Conservation (phyloP, 2,888 invertebrate genomes). For the Drosophila putrida region DNA sequence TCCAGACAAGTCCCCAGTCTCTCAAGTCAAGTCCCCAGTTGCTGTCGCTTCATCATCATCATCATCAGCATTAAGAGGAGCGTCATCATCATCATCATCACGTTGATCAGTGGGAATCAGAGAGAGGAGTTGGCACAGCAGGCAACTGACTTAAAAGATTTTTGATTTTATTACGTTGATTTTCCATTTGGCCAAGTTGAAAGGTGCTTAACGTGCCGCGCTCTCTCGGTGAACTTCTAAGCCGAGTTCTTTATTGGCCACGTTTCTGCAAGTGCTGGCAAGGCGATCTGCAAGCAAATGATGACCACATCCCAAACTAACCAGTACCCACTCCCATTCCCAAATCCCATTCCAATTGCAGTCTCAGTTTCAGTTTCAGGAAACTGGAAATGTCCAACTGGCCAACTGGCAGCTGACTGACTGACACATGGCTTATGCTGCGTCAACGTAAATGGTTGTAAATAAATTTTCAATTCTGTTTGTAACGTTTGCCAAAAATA, state of each 20-base stretch:
- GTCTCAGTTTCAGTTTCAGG: conserved; percentile 4
- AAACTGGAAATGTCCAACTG: conserved; percentile 7
- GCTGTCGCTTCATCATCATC: conserved; percentile 28
- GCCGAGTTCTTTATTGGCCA: conserved; percentile 73
- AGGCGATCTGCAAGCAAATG: conserved; percentile 42
- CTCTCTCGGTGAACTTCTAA: conserved; percentile 59
- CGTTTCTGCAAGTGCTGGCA: conserved; percentile 53
- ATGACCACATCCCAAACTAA: conserved; percentile 43
- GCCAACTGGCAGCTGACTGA: conserved; percentile 40
- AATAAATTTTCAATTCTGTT: conserved; percentile 82
- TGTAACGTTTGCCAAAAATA: conserved; percentile 70
- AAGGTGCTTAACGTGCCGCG: conserved; percentile 77
- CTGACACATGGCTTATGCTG: conserved; percentile 79
- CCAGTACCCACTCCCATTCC: background rate
- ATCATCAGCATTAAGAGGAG: conserved; percentile 14
- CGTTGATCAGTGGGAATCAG: conserved; percentile 29
- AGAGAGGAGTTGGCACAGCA: conserved; percentile 50
- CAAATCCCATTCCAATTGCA: conserved; percentile 5
- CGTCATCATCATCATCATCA: conserved; percentile 33
- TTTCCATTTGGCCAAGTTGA: conserved; percentile 71
- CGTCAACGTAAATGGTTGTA: conserved; percentile 79
- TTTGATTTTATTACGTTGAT: conserved; percentile 78
- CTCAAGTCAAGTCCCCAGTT: conserved; percentile 10
- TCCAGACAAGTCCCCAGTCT: conserved; percentile 5
- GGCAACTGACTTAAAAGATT: conserved; percentile 53